Evolutionary conservation across 2,888 invertebrate species (phyloP).

Genomic region (Trachelus tabidus): DNA sequence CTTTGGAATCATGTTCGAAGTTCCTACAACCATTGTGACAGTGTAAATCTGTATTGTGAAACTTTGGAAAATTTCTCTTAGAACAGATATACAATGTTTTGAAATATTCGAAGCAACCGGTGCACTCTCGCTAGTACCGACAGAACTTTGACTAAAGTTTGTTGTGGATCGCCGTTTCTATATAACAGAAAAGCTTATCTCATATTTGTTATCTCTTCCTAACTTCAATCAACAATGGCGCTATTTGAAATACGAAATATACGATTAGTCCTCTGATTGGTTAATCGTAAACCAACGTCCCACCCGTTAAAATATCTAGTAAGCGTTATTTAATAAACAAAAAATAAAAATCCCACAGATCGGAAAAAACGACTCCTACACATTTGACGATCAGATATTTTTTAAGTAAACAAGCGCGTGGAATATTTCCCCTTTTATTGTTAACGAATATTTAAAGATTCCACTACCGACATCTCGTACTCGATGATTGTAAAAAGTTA

Average conservation of each 20-base stretch:
- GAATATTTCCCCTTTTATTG: neutral
- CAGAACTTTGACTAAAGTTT: neutral
- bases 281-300: neutral
- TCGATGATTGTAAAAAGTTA: neutral
- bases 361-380: too few relatives aligned
- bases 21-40: conserved; percentile 18
- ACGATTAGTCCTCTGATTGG: neutral
- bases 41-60: neutral
- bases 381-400: neutral
- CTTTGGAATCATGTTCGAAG: conserved; percentile 50
- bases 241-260: neutral
- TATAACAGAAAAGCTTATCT: neutral
- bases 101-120: neutral
- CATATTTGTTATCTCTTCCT: neutral
- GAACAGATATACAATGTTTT: neutral
- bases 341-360: too few relatives aligned
- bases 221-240: neutral
- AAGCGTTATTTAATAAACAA: too few relatives aligned
- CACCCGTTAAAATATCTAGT: too few relatives aligned
- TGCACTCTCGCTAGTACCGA: neutral
- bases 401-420: neutral
- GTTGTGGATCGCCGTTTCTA: neutral
- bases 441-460: neutral
- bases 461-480: neutral
- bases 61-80: neutral